These are phyloP conservation scores for Drosophila fuyamai DNA, from an alignment of 1,140 invertebrate species.

Conservation along the genomic window DNA sequence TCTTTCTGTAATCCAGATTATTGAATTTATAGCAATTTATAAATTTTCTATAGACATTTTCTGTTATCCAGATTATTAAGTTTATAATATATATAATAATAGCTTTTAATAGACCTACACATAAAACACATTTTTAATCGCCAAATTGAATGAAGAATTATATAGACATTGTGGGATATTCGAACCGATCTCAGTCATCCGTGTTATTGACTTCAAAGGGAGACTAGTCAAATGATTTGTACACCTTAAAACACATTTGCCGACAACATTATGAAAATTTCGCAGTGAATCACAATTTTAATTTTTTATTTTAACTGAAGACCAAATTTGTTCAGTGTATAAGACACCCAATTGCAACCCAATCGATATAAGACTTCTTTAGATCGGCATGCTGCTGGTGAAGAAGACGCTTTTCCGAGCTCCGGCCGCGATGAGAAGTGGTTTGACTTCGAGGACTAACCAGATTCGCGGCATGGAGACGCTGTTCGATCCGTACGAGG, in stretches of 20 bases:
- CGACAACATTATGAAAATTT: slow-evolving; percentile 24
- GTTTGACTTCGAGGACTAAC: not conserved
- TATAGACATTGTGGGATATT: too few relatives aligned
- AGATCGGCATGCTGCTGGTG: not conserved
- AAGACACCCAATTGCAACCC: not conserved
- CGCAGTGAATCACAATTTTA: not conserved
- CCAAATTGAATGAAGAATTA: too few relatives aligned
- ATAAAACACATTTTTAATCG: too few relatives aligned
- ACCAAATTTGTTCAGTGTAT: slow-evolving; percentile 2
- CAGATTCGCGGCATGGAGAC: slow-evolving; percentile 11
- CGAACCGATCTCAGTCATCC: not conserved
- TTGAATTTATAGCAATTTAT: too few relatives aligned
- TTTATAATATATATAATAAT: too few relatives aligned
- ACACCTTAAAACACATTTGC: not conserved
- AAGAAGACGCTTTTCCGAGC: not conserved
- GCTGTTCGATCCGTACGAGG: slow-evolving; percentile 34
- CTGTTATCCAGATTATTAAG: too few relatives aligned
- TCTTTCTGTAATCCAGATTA: too few relatives aligned
- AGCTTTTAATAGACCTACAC: too few relatives aligned
- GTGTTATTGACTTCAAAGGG: not conserved
- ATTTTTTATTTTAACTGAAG: not conserved
- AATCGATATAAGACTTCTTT: not conserved
- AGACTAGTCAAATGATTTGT: not conserved
- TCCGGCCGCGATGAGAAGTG: not conserved
- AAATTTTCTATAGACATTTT: too few relatives aligned